Conservation (phyloP, 2,797 vertebrate species). For the Poecilia picta region DNA sequence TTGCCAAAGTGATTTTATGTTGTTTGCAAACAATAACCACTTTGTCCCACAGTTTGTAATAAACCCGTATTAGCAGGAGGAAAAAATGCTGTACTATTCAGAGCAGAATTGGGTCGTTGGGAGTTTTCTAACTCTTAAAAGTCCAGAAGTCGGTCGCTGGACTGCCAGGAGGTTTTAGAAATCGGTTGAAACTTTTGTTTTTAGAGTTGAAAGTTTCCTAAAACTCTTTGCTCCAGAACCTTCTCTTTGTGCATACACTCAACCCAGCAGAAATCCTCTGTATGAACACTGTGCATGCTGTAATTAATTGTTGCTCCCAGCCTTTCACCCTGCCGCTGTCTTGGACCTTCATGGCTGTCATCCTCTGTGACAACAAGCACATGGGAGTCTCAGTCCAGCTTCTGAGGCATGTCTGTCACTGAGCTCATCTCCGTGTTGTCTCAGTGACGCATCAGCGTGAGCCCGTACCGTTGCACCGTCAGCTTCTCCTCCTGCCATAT, state of each 20-base stretch:
- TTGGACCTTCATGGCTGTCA: background rate
- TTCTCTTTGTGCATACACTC: background rate
- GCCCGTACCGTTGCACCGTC: background rate
- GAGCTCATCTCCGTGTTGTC: background rate
- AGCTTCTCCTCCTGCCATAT: constrained; percentile 6
- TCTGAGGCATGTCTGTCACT: constrained; percentile 20
- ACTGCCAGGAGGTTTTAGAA: background rate
- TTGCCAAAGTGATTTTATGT: background rate
- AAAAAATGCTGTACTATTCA: background rate
- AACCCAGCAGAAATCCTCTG: background rate
- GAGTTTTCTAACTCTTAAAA: background rate
- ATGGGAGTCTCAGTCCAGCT: constrained; percentile 50
- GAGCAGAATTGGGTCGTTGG: background rate
- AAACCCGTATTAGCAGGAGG: background rate
- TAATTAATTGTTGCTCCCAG: background rate
- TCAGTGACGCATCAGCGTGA: background rate
- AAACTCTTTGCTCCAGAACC: background rate
- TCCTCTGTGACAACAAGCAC: constrained; percentile 36
- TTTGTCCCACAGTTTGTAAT: background rate
- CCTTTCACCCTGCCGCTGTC: background rate
- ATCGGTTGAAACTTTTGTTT: background rate
- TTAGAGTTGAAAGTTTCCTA: background rate
- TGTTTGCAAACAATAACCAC: background rate
- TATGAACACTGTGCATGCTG: background rate
- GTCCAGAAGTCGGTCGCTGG: background rate